phyloP scores from a whole-genome alignment of 2,888 invertebrate species.

The Tenthredo notha region DNA sequence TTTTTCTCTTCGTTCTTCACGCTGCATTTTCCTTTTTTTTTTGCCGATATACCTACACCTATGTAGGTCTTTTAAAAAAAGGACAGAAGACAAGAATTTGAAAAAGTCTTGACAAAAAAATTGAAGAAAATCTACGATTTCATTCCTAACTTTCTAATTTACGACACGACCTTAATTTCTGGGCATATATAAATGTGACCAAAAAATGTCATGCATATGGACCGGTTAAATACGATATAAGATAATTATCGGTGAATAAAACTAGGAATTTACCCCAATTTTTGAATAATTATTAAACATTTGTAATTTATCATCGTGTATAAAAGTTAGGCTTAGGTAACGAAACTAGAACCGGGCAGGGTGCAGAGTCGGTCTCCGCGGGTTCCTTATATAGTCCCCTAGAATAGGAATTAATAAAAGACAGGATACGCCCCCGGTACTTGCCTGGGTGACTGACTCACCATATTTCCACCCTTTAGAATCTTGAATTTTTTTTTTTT shows the following conservation, averaged over 20 bases:
- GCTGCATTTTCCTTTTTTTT: background rate
- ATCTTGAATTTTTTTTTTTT: constrained; percentile 8
- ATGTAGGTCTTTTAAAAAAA: background rate
- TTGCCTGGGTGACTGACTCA: constrained; percentile 31
- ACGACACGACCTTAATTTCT: too few relatives aligned
- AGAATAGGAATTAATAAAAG: constrained; percentile 31
- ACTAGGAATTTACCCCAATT: background rate
- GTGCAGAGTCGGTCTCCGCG: background rate
- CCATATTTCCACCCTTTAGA: constrained; percentile 42
- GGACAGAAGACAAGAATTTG: too few relatives aligned
- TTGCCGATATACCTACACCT: too few relatives aligned
- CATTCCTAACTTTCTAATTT: too few relatives aligned
- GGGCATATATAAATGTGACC: background rate
- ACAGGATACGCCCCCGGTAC: constrained; percentile 48
- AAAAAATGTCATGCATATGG: background rate
- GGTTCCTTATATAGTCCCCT: background rate
- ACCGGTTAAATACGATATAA: background rate
- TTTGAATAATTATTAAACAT: background rate
- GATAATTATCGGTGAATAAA: background rate
- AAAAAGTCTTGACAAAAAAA: too few relatives aligned
- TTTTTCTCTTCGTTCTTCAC: background rate
- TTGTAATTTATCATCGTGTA: background rate
- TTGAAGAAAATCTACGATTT: too few relatives aligned
- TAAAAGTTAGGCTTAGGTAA: background rate
- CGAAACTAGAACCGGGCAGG: background rate